Evolutionary conservation across 2,888 invertebrate species (phyloP), one percentile per base, ranked within the genome.

Genomic region (Xanthorhoe designata): DNA sequence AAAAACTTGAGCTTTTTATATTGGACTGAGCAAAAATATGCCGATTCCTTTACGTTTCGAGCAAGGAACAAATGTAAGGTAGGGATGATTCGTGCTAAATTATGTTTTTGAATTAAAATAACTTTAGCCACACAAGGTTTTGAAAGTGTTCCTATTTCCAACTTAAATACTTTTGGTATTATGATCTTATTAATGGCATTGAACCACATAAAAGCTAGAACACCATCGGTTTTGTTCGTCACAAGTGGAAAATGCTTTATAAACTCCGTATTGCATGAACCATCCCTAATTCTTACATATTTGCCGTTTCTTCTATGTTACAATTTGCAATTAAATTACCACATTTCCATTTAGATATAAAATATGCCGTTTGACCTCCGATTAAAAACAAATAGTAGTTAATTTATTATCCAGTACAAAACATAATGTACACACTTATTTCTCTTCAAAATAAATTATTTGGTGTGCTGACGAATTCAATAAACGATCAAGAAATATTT

Each of bases 251-350:
- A 1, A 24, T 24, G 24, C 1, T 24, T 24, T 24, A 24, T 24
- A 24, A 24, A 24, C 38, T 42, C 38, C 1, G 38, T 42, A 10
- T 13, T 13, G 38, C 38, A 42, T 13, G 10, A 42, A 13, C 13
- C 38, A 42, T 42, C 38, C 38, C 13, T 42, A 42, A 42, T 13
- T 10, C 38, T 38, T 38, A 13, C 1, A 2, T 38, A 10, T 10
- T 10, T 38, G 38, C 13, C 13, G 2, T 32, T 32, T 2, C 1
- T 56, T 45, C n/a, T 45, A 45, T 47, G 6, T 17, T 17, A 29
- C 15, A 17, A 35, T 50, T 49, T 35, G 32, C 7, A 32, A 50
- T 35, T 3, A 58, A 42, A 60, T 52, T 52, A 58, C 19, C 58
- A 58, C 19, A 19, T 47, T 38, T 52, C 24, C 42, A n/a, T 35